Evolutionary conservation across 2,888 invertebrate species (phyloP).

Genomic region (Cerceris rybyensis): DNA sequence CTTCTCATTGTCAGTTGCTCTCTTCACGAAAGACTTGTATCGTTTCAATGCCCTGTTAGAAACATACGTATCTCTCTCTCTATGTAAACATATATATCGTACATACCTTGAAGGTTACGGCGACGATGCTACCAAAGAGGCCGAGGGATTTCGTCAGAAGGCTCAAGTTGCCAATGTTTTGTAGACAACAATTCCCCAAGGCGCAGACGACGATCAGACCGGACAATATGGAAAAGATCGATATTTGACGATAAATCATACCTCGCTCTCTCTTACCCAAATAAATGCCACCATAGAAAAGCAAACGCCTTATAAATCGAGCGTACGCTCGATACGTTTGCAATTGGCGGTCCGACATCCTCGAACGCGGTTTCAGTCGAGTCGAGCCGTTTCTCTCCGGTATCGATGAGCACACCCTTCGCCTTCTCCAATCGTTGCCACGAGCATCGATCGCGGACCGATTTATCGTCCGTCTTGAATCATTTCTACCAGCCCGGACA

Average conservation of each 20-base stretch:
- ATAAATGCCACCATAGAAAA: slow-evolving; percentile 18
- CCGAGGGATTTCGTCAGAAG: slow-evolving; percentile 13
- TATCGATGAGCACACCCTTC: no score
- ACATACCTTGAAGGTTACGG: slow-evolving; percentile 26
- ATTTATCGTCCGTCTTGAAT: background rate
- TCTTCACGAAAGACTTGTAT: no score
- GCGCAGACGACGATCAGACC: background rate
- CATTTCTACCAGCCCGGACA: background rate
- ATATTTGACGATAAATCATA: slow-evolving; percentile 9
- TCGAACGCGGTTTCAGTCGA: slow-evolving; percentile 3
- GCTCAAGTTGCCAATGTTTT: slow-evolving; percentile 16
- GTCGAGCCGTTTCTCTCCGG: background rate
- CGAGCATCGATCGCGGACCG: no score
- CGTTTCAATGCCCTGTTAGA: no score
- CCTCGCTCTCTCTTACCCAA: background rate
- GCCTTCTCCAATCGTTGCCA: no score
- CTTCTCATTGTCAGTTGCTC: no score
- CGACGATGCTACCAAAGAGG: background rate
- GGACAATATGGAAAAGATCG: slow-evolving; percentile 1
- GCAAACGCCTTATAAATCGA: slow-evolving; percentile 32
- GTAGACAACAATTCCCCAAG: slow-evolving; percentile 4
- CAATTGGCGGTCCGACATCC: slow-evolving; percentile 11
- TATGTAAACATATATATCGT: no score
- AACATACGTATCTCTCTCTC: no score
- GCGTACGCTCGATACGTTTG: slow-evolving; percentile 25